Percentiles rank a stretch among this genome's conserved stretches.
Evolutionary conservation across 2,888 invertebrate species (phyloP).

Genomic region (Furcula furcula): DNA sequence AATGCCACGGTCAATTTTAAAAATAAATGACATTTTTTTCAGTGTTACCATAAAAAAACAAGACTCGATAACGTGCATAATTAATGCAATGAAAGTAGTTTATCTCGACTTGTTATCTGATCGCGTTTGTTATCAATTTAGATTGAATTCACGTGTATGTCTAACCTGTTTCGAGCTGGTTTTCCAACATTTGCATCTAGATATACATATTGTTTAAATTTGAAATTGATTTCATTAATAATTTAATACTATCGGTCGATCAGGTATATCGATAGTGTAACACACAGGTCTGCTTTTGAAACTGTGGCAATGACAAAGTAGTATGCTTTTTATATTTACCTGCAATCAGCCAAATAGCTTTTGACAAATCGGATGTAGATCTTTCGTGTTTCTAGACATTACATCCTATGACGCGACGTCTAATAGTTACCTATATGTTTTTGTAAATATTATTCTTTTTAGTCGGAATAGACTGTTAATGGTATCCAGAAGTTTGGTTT

Average conservation of each 20-base stretch:
- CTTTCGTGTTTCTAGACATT: too few relatives aligned
- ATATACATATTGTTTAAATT: too few relatives aligned
- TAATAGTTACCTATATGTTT: too few relatives aligned
- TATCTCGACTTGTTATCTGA: constrained; percentile 19
- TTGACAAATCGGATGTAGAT: too few relatives aligned
- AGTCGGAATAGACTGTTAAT: too few relatives aligned
- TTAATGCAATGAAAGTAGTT: constrained; percentile 29
- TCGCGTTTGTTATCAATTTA: constrained; percentile 17
- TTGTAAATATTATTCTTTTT: too few relatives aligned
- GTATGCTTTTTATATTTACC: too few relatives aligned
- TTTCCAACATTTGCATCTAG: constrained; percentile 3
- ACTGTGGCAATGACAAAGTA: too few relatives aligned
- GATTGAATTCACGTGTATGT: constrained; percentile 9
- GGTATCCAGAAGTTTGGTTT: too few relatives aligned
- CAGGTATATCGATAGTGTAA: constrained; percentile 1
- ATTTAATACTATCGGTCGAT: background rate
- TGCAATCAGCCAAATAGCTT: too few relatives aligned
- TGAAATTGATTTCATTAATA: background rate
- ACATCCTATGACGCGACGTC: too few relatives aligned
- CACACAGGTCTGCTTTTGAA: too few relatives aligned
- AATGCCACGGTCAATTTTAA: background rate
- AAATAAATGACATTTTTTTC: background rate
- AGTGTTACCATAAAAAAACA: background rate
- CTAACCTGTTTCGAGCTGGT: constrained; percentile 15
- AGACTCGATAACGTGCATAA: constrained; percentile 8